Conservation (phyloP, 2,113 vertebrate genomes). For the Tylochromis polylepis region DNA sequence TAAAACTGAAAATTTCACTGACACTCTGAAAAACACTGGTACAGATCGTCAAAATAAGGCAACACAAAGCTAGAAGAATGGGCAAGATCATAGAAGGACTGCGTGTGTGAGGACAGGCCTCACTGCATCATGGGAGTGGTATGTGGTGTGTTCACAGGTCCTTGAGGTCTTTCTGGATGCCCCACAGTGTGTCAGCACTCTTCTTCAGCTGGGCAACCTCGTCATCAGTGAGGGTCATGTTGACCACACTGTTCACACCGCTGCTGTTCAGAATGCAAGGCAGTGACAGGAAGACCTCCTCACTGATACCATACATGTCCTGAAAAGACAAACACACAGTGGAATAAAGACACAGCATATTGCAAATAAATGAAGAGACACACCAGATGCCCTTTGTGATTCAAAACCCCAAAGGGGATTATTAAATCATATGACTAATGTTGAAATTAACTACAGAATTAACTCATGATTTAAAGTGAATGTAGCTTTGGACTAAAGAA, state of each 20-base stretch:
- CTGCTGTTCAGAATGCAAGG: slow-evolving; percentile 82
- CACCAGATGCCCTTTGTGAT: not conserved
- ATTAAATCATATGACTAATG: not conserved
- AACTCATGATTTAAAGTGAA: not conserved
- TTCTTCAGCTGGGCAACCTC: slow-evolving; percentile 87
- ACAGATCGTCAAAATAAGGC: not conserved
- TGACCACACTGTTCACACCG: slow-evolving; percentile 86
- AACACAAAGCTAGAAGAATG: not conserved
- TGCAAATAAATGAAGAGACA: not conserved
- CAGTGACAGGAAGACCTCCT: slow-evolving; percentile 93
- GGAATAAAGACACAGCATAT: not conserved
- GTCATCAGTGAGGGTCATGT: slow-evolving; percentile 86
- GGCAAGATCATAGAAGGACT: not conserved
- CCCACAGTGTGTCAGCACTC: slow-evolving; percentile 89
- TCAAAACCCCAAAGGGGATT: not conserved
- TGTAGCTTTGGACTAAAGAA: not conserved
- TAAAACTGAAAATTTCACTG: not conserved
- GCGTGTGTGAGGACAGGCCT: not conserved
- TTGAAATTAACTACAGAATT: not conserved
- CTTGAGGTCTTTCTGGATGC: slow-evolving; percentile 92
- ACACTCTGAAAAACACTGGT: not conserved
- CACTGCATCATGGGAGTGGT: not conserved
- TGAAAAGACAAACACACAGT: slow-evolving; percentile 42
- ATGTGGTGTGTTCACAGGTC: slow-evolving; percentile 72
- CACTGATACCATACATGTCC: slow-evolving; percentile 88